Conservation (phyloP, 2,797 vertebrate species). For the Bothrops alternatus region DNA sequence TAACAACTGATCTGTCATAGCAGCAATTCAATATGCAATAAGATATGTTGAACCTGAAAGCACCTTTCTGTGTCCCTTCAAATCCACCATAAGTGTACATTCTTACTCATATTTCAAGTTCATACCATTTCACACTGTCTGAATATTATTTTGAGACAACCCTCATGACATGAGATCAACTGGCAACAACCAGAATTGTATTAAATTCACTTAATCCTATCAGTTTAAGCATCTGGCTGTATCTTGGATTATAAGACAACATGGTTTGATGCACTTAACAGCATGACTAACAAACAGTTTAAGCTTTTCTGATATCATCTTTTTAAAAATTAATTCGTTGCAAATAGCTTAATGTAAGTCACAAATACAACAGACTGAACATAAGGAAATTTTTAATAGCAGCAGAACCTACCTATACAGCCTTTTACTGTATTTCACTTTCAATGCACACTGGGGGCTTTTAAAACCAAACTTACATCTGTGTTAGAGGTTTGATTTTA, state of each 20-base stretch:
- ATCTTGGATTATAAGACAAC: fast-evolving
- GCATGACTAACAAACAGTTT: constrained; percentile 1
- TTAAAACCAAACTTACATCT: constrained; percentile 18
- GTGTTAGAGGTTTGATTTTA: constrained; percentile 44
- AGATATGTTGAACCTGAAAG: neutral
- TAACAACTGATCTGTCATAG: neutral
- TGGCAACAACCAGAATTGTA: neutral
- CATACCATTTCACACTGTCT: neutral
- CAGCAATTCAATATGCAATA: neutral
- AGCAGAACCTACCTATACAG: neutral
- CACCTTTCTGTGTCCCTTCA: neutral
- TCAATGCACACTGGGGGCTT: neutral
- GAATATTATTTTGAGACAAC: neutral
- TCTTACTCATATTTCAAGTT: neutral
- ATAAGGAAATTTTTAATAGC: neutral
- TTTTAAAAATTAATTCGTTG: neutral
- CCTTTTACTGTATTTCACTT: neutral
- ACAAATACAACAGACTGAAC: constrained; percentile 36
- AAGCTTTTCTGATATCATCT: constrained; percentile 21
- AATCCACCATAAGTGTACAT: neutral
- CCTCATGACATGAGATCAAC: neutral
- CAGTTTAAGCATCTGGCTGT: neutral
- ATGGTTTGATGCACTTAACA: neutral
- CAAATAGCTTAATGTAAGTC: neutral
- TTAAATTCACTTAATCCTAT: neutral